These are phyloP conservation scores for Euura saliciscinereae DNA, from an alignment of 1,140 invertebrate genomes.

Conservation along the genomic window DNA sequence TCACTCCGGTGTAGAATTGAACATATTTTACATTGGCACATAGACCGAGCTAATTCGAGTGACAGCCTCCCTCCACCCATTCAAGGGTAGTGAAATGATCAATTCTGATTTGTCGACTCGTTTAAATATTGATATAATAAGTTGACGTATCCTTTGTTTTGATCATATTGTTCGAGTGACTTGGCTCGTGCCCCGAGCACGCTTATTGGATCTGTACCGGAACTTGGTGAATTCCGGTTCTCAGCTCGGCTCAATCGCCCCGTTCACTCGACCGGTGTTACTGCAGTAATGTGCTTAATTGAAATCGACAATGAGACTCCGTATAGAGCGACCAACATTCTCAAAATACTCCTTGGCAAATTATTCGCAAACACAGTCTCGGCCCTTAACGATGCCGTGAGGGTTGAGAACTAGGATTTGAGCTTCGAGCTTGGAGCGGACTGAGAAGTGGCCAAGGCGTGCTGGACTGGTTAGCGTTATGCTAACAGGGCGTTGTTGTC, in stretches of 20 bases:
- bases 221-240: not conserved
- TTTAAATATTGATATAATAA: too few relatives aligned
- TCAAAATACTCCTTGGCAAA: not conserved
- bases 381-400: not conserved
- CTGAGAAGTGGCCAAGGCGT: not conserved
- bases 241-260: not conserved
- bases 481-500: slow-evolving; percentile 24
- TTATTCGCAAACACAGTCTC: not conserved
- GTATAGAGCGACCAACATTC: not conserved
- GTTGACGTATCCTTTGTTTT: not conserved
- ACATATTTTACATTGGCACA: too few relatives aligned
- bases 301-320: not conserved
- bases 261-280: not conserved
- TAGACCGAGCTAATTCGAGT: too few relatives aligned
- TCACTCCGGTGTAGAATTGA: not conserved
- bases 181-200: not conserved
- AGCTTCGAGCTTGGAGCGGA: not conserved
- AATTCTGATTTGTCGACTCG: too few relatives aligned
- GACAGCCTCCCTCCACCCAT: too few relatives aligned
- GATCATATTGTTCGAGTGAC: not conserved
- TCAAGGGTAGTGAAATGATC: too few relatives aligned
- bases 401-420: not conserved
- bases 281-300: not conserved
- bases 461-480: not conserved
- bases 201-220: not conserved